Evolutionary conservation across 92 coral and sea anemone species (phyloP), one percentile per base, ranked within the genome.

Genomic region (Paramuricea clavata): DNA sequence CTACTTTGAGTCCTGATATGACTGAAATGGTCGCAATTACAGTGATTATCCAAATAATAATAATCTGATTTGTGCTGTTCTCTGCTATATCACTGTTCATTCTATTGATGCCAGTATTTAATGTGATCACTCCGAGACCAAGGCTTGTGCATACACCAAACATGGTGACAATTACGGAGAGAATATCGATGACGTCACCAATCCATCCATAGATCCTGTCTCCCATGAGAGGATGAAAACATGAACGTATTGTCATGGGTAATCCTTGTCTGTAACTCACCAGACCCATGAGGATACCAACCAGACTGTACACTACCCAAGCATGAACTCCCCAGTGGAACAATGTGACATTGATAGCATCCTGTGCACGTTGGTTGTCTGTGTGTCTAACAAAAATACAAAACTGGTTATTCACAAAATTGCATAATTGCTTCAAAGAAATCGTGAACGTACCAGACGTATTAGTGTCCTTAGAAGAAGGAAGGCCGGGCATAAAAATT

Each of bases 11-110:
- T 7, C 98, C 98, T 23, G 94, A 91, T 54, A 95, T 83, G 15
- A 95, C 98, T 32, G 98, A 95, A 26, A 74, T 87, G 25, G 98
- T 95, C 1, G 98, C 98, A 52, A 94, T 78, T 10, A 91, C 95
- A 11, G 98, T 95, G 61, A 95, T 92, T 19, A 91, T 81, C 98
- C 98, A 95, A 74, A 95, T 95, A 49, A 95, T 87, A 65, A 95
- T 89, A 47, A 93, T 87, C 78, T 95, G 98, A 32, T 84, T 93
- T 21, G 70, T 88, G 31, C 77, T 52, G 1, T 69, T 73, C 16
- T 91, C 78, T 15, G 74, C 86, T 27, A 95, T 91, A 85, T 74
- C 50, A 68, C 60, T 25, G 86, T 95, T 93, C 33, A 95, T 50
- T 30, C 98, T 94, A 35, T 74, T 86, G 28, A 86, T 25, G 5